Evolutionary conservation across 2,113 vertebrate genomes (phyloP), one percentile per base, ranked within the genome.

Genomic region (Cyprinodon variegatus): DNA sequence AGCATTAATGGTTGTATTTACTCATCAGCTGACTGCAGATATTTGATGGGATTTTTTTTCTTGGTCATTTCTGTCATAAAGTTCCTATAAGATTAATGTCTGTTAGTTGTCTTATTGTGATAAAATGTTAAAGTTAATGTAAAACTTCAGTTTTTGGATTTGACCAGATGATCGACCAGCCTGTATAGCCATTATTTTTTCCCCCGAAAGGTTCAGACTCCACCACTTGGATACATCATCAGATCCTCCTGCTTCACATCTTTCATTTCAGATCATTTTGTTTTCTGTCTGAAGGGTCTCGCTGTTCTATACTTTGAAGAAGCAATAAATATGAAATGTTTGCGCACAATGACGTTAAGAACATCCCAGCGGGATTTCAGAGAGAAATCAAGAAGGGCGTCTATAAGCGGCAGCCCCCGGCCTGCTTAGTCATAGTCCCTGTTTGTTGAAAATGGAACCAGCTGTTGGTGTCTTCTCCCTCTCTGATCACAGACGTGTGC

Each of bases 401-500:
- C 76, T 68, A 70, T 61, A 43, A 63, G 74, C 69, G 57, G 66
- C 69, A 61, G 66, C 66, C 50, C 63, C 46, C 74, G 68, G 37
- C 73, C 73, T 79, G 67, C 73, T 80, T 61, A 0, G 68, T 46
- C 65, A 68, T 73, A 36, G 69, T 48, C 48, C 4, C 72, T 38
- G 48, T 64, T 68, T 82, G 72, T 70, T 78, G 61, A 48, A 76
- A 73, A 37, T 48, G 72, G 66, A 83, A 65, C 61, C 82, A 85
- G 82, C 82, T 86, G 82, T 74, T 83, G 41, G 65, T 48, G 65
- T 62, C 74, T 59, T 70, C 64, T 14, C 41, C 75, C 72, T 72
- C 72, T 43, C 64, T 36, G 70, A 75, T 79, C 59, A 59, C 50
- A 66, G 74, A 66, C 8, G 74, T 71, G 63, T 40, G 64, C 43